Evolutionary conservation across 2,888 invertebrate genomes (phyloP).

Genomic region (Folsomia manolachei): DNA sequence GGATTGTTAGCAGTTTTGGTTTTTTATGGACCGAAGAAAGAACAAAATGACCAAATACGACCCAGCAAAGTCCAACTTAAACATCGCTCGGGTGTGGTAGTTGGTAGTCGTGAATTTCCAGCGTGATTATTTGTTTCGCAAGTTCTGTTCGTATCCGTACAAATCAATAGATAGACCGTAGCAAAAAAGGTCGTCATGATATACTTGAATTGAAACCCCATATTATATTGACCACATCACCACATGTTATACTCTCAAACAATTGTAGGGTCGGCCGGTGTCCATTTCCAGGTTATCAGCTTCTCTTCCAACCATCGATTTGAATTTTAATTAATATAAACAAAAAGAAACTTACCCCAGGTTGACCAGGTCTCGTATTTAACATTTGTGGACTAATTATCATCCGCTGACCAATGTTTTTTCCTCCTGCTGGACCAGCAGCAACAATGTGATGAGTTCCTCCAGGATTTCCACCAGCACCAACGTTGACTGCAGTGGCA

Average conservation of each 20-base stretch:
- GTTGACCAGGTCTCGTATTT: slow-evolving; percentile 75
- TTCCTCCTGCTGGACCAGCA: slow-evolving; percentile 68
- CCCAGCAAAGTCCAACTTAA: background rate
- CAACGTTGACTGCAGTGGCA: slow-evolving; percentile 34
- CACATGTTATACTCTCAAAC: too few species aligned
- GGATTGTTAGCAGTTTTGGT: too few species aligned
- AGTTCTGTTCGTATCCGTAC: background rate
- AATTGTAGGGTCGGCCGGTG: too few species aligned
- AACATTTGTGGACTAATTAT: slow-evolving; percentile 79
- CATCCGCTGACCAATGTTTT: slow-evolving; percentile 76
- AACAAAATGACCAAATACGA: background rate
- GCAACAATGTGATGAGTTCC: slow-evolving; percentile 54
- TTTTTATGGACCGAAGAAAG: too few species aligned
- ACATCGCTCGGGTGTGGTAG: too few species aligned
- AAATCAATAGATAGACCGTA: background rate
- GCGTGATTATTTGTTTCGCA: background rate
- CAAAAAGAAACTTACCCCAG: slow-evolving; percentile 68
- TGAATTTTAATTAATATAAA: too few species aligned
- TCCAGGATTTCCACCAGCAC: slow-evolving; percentile 35
- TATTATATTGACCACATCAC: too few species aligned
- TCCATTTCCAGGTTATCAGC: too few species aligned
- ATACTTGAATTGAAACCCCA: too few species aligned
- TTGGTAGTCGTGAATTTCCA: too few species aligned
- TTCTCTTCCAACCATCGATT: too few species aligned
- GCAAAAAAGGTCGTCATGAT: too few species aligned